Conservation (phyloP, 2,888 invertebrate genomes). For the Ornithoptera alexandrae region DNA sequence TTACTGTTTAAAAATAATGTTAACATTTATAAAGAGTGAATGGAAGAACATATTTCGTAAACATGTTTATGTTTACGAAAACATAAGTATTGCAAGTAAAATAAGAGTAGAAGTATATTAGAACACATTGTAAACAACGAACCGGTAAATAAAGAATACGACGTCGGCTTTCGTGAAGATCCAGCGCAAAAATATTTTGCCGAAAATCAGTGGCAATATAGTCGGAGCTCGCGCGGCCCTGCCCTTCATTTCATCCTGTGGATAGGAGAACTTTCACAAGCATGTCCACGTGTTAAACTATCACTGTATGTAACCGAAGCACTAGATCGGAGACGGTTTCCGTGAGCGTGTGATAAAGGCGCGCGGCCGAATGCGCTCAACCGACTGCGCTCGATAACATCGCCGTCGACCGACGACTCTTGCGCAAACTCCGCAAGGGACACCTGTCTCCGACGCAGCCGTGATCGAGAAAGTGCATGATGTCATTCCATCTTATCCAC, state of each 20-base stretch:
- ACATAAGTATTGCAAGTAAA: neutral
- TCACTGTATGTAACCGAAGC: slow-evolving; percentile 31
- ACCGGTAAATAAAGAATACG: slow-evolving; percentile 82
- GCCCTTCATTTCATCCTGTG: slow-evolving; percentile 68
- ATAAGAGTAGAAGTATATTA: too few species aligned
- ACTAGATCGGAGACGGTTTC: slow-evolving; percentile 4
- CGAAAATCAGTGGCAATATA: slow-evolving; percentile 69
- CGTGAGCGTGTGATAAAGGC: slow-evolving; percentile 31
- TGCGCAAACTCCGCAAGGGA: slow-evolving; percentile 53
- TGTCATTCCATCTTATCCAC: slow-evolving; percentile 47
- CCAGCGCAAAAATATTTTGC: slow-evolving; percentile 82
- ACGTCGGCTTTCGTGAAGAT: slow-evolving; percentile 82
- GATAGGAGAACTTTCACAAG: slow-evolving; percentile 34
- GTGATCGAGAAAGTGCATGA: slow-evolving; percentile 58
- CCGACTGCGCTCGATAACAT: slow-evolving; percentile 35
- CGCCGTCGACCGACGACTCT: slow-evolving; percentile 80
- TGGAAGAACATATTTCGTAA: neutral
- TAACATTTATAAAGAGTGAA: too few species aligned
- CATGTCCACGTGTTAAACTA: slow-evolving; percentile 37
- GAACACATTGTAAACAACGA: slow-evolving; percentile 36
- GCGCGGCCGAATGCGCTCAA: slow-evolving; percentile 43
- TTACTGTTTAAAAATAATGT: too few species aligned
- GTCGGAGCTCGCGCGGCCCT: slow-evolving; percentile 49
- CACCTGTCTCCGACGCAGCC: slow-evolving; percentile 48
- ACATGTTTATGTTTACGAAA: neutral